A percentile compares a stretch with the other conserved stretches of the same genome.
phyloP scores from a whole-genome alignment of 2,797 vertebrate genomes.

The Phylloscopus collybita region DNA sequence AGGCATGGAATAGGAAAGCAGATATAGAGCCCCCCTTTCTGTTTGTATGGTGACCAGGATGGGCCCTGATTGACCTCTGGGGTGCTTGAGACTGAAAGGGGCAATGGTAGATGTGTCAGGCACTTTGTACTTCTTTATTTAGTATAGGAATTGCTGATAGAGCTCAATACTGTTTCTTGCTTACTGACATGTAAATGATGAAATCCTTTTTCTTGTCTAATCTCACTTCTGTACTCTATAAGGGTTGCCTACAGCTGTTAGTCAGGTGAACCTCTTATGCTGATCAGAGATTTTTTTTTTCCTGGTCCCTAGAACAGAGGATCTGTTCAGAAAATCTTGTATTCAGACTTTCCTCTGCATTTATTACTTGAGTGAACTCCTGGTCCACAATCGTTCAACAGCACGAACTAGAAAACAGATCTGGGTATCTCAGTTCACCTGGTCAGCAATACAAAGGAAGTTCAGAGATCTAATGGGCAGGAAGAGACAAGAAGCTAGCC shows the following conservation, averaged over 20 bases:
- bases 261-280: neutral
- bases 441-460: neutral
- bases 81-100: neutral
- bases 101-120: neutral
- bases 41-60: neutral
- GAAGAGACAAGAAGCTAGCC: neutral
- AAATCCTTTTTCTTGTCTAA: neutral
- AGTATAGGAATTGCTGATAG: neutral
- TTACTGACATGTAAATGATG: neutral
- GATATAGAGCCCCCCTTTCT: neutral
- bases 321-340: neutral
- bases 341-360: neutral
- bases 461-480: neutral
- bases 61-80: neutral
- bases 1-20: neutral
- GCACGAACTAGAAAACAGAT: neutral
- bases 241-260: neutral
- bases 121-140: neutral
- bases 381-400: neutral
- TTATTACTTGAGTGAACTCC: neutral
- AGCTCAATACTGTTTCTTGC: neutral
- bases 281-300: neutral
- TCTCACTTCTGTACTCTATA: neutral
- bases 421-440: constrained; percentile 4
- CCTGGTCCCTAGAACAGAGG: accelerated